Evolutionary conservation across 2,888 invertebrate species (phyloP).

Genomic region (Dione vanillae): DNA sequence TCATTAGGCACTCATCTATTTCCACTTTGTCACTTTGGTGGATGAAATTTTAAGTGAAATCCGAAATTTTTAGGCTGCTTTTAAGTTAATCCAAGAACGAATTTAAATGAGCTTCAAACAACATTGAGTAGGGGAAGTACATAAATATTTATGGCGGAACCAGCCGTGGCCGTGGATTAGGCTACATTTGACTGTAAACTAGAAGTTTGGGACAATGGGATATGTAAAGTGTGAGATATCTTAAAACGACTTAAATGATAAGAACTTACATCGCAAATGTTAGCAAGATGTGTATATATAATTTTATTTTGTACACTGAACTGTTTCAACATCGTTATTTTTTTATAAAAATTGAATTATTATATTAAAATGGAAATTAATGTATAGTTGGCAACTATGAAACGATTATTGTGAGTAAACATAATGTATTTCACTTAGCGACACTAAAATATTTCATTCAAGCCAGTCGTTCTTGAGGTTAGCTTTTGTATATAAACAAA

Average conservation of each 20-base stretch:
- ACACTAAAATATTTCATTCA: too few relatives aligned
- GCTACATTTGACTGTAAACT: conserved; percentile 32
- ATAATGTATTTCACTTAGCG: too few relatives aligned
- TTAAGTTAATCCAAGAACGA: conserved; percentile 73
- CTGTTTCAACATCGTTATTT: too few relatives aligned
- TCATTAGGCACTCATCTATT: conserved; percentile 44
- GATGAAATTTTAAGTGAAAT: conserved; percentile 67
- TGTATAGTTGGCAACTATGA: too few relatives aligned
- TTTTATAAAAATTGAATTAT: too few relatives aligned
- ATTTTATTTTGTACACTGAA: too few relatives aligned
- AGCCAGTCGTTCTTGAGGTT: too few relatives aligned
- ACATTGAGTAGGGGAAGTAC: conserved; percentile 71
- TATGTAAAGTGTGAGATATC: not conserved
- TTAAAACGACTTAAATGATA: not conserved
- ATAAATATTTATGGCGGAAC: conserved; percentile 78
- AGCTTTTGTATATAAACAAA: too few relatives aligned
- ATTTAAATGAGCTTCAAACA: conserved; percentile 78
- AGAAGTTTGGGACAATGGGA: conserved; percentile 16
- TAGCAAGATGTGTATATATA: too few relatives aligned
- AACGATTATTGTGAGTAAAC: too few relatives aligned
- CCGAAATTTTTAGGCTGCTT: conserved; percentile 69
- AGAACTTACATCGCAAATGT: not conserved
- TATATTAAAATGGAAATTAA: too few relatives aligned
- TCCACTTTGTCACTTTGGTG: conserved; percentile 50
- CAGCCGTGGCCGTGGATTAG: conserved; percentile 72